Conservation (phyloP, 2,888 invertebrate species). For the Abrostola triplasia region DNA sequence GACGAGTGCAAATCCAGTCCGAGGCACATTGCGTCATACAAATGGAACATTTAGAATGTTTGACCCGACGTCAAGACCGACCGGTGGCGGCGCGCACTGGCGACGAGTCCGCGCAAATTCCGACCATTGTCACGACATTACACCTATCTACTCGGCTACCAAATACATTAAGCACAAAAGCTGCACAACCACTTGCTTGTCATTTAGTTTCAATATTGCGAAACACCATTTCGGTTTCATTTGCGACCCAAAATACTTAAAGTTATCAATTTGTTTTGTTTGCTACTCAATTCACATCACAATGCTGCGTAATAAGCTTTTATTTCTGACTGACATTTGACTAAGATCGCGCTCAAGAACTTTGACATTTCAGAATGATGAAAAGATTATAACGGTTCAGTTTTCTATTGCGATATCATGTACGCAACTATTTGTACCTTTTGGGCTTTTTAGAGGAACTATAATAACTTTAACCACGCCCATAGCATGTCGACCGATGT, state of each 20-base stretch:
- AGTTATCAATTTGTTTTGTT: conserved; percentile 46
- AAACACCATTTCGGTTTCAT: conserved; percentile 56
- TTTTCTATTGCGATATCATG: neutral
- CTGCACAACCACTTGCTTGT: conserved; percentile 64
- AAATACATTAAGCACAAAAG: conserved; percentile 59
- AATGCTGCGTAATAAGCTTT: conserved; percentile 34
- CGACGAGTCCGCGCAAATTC: conserved; percentile 70
- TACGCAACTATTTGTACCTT: neutral
- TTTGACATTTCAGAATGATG: conserved; percentile 36
- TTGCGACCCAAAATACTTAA: conserved; percentile 46
- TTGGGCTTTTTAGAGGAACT: neutral
- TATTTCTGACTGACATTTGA: conserved; percentile 38
- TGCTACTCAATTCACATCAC: conserved; percentile 39
- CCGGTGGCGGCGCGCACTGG: conserved; percentile 54
- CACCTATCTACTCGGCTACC: conserved; percentile 61
- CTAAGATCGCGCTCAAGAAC: conserved; percentile 22
- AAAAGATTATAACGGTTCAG: conserved; percentile 10
- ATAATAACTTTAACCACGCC: neutral
- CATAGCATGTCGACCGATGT: neutral
- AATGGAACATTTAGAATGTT: conserved; percentile 84
- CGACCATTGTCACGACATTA: conserved; percentile 79
- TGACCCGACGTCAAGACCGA: conserved; percentile 75
- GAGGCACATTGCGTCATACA: conserved; percentile 82
- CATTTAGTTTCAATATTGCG: conserved; percentile 64
- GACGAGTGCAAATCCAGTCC: conserved; percentile 84